phyloP scores from a whole-genome alignment of 2,113 vertebrate species.

The Xiphophorus hellerii region DNA sequence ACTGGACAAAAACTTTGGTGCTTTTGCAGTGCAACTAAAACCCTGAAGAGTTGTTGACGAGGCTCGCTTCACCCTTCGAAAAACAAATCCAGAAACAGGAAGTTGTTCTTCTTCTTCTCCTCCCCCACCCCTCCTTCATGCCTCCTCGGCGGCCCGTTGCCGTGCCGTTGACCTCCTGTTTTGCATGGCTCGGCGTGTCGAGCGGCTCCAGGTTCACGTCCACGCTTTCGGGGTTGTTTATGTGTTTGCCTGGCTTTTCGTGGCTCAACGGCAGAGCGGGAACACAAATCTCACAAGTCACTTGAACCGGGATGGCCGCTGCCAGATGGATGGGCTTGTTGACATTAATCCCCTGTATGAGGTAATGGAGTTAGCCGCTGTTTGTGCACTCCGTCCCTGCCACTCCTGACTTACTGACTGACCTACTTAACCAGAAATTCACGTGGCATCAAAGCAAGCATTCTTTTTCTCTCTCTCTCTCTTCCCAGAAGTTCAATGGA shows the following conservation, averaged over 20 bases:
- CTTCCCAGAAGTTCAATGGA: conserved; percentile 43
- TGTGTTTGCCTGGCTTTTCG: conserved; percentile 2
- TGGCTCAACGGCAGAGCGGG: not conserved
- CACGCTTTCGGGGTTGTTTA: conserved; percentile 9
- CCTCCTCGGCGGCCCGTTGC: not conserved
- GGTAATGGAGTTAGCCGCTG: conserved; percentile 74
- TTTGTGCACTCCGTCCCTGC: conserved; percentile 63
- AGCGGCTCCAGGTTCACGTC: not conserved
- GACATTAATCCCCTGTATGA: conserved; percentile 75
- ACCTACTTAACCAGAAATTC: conserved; percentile 73
- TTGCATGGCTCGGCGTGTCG: not conserved
- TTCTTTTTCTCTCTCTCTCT: conserved; percentile 13
- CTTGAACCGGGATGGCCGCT: conserved; percentile 40
- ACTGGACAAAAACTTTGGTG: too few relatives aligned
- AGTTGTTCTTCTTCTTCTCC: conserved; percentile 46
- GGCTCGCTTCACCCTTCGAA: conserved; percentile 8
- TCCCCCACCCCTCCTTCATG: not conserved
- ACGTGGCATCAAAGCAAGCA: conserved; percentile 62
- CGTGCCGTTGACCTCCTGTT: not conserved
- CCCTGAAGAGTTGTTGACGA: too few relatives aligned
- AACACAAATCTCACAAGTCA: conserved; percentile 31
- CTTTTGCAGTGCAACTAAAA: too few relatives aligned
- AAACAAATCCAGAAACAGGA: conserved; percentile 49
- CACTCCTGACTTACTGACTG: conserved; percentile 76
- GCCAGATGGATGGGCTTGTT: conserved; percentile 70